These are phyloP conservation scores for Brachionus angularis DNA, from an alignment of 1,140 invertebrate species.

Conservation along the genomic window DNA sequence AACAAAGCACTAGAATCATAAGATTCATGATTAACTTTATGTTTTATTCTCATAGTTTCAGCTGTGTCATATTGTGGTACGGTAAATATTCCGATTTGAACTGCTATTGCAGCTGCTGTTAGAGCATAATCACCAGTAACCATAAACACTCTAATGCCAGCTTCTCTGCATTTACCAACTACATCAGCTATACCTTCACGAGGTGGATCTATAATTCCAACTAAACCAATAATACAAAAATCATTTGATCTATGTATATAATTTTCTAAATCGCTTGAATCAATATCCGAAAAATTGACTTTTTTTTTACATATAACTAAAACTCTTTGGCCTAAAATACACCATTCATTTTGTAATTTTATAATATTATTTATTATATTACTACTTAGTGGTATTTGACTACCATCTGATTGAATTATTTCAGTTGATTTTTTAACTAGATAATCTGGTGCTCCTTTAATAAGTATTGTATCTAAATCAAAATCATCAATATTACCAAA, in stretches of 20 bases:
- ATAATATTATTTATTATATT: background rate
- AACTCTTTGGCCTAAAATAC: background rate
- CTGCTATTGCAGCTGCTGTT: constrained; percentile 87
- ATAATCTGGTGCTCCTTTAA: constrained; percentile 35
- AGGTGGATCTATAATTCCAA: constrained; percentile 94
- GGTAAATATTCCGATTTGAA: constrained; percentile 46
- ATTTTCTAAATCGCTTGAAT: background rate
- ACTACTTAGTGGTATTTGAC: background rate
- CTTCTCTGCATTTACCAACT: constrained; percentile 73
- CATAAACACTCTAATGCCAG: constrained; percentile 90
- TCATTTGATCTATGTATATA: constrained; percentile 53
- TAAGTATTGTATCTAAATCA: background rate
- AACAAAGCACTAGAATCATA: background rate
- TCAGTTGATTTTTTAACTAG: background rate
- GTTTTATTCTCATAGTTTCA: constrained; percentile 9
- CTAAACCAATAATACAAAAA: constrained; percentile 79
- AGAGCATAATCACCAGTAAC: constrained; percentile 92
- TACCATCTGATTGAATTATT: background rate
- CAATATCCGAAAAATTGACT: constrained; percentile 46
- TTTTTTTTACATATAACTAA: constrained; percentile 15
- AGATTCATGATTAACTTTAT: background rate
- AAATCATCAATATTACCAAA: constrained; percentile 10
- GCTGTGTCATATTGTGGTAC: constrained; percentile 6
- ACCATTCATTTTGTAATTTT: constrained; percentile 28
- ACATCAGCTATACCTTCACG: constrained; percentile 77